Evolutionary conservation across 2,888 invertebrate species (phyloP).

Genomic region (Hirudinaria manillensis): DNA sequence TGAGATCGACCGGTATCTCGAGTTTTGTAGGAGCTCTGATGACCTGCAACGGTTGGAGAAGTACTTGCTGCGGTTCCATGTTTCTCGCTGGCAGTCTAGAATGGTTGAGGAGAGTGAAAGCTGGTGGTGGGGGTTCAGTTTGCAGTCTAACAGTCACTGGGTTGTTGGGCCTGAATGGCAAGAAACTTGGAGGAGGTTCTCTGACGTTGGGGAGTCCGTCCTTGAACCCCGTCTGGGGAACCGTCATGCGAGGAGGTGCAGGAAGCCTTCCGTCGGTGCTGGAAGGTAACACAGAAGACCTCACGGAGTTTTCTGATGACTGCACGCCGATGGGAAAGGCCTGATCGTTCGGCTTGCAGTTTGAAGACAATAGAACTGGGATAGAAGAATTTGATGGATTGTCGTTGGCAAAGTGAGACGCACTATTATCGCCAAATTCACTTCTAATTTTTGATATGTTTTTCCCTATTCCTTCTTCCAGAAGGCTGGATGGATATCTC

Average conservation of each 20-base stretch:
- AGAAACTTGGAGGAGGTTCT: conserved; percentile 12
- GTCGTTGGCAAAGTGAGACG: neutral
- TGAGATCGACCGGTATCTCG: conserved; percentile 22
- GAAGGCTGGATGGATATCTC: neutral
- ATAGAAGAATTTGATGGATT: conserved; percentile 15
- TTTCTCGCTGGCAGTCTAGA: neutral
- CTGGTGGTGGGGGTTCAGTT: neutral
- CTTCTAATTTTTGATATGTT: conserved; percentile 17
- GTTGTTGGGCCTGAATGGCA: conserved; percentile 12
- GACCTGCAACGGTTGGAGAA: conserved; percentile 8
- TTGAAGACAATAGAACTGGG: conserved; percentile 19
- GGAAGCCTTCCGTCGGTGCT: conserved; percentile 18
- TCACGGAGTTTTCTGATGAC: conserved; percentile 3
- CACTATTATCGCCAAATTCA: neutral
- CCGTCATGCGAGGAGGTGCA: neutral
- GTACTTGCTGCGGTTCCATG: conserved; percentile 8
- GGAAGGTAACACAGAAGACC: neutral
- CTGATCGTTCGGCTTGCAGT: neutral
- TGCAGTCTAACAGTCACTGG: neutral
- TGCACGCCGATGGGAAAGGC: neutral
- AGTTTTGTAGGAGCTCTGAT: conserved; percentile 8
- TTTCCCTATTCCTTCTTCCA: conserved; percentile 22
- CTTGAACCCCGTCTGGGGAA: neutral
- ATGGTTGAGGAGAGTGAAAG: conserved; percentile 14
- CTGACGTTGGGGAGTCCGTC: conserved; percentile 11